Conservation (phyloP, 2,113 vertebrate genomes). For the Coturnix japonica region DNA sequence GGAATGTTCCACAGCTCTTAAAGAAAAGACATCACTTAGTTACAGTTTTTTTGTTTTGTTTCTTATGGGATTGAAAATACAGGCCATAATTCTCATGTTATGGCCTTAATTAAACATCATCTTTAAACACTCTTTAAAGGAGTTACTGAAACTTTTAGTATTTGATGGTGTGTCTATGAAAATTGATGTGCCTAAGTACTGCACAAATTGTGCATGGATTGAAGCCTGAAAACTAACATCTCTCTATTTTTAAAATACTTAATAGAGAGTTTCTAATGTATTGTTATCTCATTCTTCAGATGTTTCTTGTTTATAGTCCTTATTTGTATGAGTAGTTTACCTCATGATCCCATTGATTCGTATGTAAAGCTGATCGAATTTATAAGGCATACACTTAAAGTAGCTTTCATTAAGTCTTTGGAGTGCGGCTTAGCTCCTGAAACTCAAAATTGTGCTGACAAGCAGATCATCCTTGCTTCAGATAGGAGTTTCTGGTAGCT, state of each 20-base stretch:
- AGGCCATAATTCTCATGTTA: neutral
- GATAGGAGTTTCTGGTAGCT: constrained; percentile 2
- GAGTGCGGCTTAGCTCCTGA: neutral
- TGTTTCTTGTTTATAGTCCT: neutral
- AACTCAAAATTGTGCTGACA: constrained; percentile 33
- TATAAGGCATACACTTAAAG: neutral
- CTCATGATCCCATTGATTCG: constrained; percentile 26
- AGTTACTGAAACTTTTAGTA: neutral
- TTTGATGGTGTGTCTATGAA: neutral
- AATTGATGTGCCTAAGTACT: neutral
- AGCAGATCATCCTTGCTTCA: neutral
- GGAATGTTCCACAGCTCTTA: neutral
- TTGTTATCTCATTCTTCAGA: neutral
- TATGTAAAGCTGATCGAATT: neutral
- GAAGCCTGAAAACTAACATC: neutral
- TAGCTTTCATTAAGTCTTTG: neutral
- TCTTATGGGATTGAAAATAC: neutral
- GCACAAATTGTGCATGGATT: neutral
- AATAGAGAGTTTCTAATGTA: neutral
- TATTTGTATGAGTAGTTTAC: neutral
- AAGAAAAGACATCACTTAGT: neutral
- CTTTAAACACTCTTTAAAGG: neutral
- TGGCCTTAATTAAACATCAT: neutral
- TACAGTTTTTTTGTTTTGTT: neutral
- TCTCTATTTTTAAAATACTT: neutral